Evolutionary conservation across 2,113 vertebrate species (phyloP).

Genomic region (Archilochus colubris): DNA sequence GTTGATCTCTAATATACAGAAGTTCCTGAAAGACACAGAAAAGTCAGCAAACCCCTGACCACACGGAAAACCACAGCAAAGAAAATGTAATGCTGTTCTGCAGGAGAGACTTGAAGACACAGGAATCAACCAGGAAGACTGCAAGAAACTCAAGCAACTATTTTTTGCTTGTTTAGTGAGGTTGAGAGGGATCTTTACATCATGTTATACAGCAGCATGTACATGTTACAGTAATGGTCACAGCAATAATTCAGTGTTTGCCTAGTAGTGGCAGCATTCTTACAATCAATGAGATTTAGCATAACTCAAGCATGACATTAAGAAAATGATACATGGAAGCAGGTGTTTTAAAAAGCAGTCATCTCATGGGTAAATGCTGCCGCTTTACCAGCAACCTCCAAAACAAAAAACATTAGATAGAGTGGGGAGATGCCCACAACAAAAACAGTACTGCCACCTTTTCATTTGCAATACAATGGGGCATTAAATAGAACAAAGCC

Average conservation of each 20-base stretch:
- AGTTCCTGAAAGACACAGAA: background rate
- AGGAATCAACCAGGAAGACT: background rate
- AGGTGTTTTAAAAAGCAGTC: background rate
- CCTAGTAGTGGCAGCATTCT: background rate
- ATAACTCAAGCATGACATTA: background rate
- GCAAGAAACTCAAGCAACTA: background rate
- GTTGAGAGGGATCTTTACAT: background rate
- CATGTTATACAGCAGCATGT: background rate
- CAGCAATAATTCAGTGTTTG: background rate
- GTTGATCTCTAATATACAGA: background rate
- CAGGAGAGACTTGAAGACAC: background rate
- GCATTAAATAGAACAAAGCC: background rate
- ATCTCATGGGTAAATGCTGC: background rate
- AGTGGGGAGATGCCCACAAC: background rate
- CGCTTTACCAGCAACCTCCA: background rate
- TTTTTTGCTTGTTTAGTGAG: fast-evolving
- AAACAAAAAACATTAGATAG: background rate
- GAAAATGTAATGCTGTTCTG: background rate
- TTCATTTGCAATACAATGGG: background rate
- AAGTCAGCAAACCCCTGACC: background rate
- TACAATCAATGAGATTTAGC: background rate
- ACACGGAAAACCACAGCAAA: background rate
- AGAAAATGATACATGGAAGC: background rate
- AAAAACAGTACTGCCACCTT: background rate
- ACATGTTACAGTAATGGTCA: background rate